phyloP scores from a whole-genome alignment of 2,888 invertebrate genomes.

The Watsonalla binaria region DNA sequence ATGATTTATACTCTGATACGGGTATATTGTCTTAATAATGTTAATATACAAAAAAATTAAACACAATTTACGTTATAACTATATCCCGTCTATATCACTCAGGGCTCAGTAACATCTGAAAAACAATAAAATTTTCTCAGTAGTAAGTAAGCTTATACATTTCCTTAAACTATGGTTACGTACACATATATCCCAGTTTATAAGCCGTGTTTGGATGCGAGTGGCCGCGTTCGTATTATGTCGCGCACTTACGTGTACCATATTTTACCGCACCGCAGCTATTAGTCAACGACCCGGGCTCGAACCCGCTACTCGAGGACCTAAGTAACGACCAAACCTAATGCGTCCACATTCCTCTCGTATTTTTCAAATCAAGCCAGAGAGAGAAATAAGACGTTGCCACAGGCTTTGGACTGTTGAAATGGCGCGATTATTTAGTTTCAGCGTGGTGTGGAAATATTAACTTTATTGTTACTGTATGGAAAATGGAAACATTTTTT shows the following conservation, averaged over 20 bases:
- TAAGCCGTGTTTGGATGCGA: constrained; percentile 24
- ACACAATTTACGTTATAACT: neutral
- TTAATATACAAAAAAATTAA: neutral
- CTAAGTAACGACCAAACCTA: constrained; percentile 57
- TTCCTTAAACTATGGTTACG: neutral
- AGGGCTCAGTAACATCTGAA: no score
- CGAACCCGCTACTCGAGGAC: constrained; percentile 42
- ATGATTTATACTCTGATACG: neutral
- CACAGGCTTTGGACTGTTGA: constrained; percentile 24
- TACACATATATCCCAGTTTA: neutral
- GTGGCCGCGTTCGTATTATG: constrained; percentile 37
- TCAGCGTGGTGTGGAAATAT: constrained; percentile 15
- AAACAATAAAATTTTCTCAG: no score
- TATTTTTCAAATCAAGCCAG: constrained; percentile 56
- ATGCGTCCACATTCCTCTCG: constrained; percentile 51
- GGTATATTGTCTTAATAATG: neutral
- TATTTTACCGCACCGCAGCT: constrained; percentile 46
- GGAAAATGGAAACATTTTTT: no score
- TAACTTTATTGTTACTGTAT: neutral
- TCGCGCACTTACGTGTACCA: constrained; percentile 42
- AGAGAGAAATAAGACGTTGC: constrained; percentile 42
- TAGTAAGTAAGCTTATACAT: neutral
- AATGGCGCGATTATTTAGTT: constrained; percentile 35
- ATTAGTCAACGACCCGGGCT: constrained; percentile 49
- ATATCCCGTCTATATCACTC: no score